Conservation (phyloP, 2,797 vertebrate genomes). For the Alcedo atthis region DNA sequence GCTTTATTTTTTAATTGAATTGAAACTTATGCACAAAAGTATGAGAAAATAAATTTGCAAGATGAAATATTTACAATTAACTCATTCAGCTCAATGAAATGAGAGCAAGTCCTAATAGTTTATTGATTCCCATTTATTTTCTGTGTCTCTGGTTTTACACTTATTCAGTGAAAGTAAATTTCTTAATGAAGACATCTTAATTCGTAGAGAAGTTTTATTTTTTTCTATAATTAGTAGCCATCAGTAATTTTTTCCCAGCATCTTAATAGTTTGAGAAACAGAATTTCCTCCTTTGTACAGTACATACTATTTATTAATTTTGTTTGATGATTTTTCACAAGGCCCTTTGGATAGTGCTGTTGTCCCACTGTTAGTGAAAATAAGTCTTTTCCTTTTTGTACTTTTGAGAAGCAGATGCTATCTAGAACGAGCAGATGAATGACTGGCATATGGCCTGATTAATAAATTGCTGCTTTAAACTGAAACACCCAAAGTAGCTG, state of each 20-base stretch:
- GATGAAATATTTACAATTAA: not conserved
- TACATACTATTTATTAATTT: not conserved
- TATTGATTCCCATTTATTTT: not conserved
- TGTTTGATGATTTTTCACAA: not conserved
- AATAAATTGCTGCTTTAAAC: constrained; percentile 31
- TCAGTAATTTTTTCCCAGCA: not conserved
- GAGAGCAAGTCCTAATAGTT: not conserved
- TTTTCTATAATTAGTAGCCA: not conserved
- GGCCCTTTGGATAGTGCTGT: not conserved
- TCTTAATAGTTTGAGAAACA: not conserved
- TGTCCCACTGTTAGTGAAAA: not conserved
- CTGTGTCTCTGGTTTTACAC: not conserved
- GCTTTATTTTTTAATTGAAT: not conserved
- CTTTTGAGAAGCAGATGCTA: constrained; percentile 54
- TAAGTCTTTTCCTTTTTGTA: constrained; percentile 16
- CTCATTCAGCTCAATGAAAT: not conserved
- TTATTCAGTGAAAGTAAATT: not conserved
- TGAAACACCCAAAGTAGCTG: not conserved
- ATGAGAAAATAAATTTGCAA: not conserved
- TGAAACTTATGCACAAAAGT: not conserved
- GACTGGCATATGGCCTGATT: not conserved
- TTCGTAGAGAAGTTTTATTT: not conserved
- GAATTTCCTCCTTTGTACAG: not conserved
- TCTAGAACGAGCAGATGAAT: constrained; percentile 52
- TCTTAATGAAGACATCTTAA: not conserved